These are phyloP conservation scores for Henicopernis longicauda DNA, from an alignment of 2,113 vertebrate genomes.

Conservation along the genomic window DNA sequence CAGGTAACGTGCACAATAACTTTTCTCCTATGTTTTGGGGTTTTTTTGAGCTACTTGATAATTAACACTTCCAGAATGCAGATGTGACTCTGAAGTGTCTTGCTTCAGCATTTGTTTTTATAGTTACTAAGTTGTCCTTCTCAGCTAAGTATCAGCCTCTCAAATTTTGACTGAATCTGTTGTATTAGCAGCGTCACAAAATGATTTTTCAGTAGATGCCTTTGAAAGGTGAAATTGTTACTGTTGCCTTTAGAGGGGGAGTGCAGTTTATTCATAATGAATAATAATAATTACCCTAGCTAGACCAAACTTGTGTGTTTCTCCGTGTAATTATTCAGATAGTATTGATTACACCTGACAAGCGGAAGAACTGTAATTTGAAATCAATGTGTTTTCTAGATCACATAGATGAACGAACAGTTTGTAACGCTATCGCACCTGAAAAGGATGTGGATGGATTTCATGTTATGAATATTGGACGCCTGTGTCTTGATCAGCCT, in stretches of 20 bases:
- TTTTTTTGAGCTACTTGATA: neutral
- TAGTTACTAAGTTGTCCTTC: rapidly evolving
- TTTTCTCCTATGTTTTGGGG: neutral
- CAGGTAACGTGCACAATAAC: no score
- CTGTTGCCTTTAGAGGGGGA: neutral
- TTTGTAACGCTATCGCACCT: constrained; percentile 86
- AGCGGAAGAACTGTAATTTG: neutral
- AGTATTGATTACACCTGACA: neutral
- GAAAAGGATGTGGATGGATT: constrained; percentile 95
- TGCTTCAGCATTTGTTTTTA: neutral
- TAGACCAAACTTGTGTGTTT: neutral
- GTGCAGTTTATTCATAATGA: neutral
- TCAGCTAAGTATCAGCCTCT: neutral
- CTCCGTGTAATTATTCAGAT: neutral
- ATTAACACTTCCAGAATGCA: neutral
- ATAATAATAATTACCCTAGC: neutral
- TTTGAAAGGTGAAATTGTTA: neutral
- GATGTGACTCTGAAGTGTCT: neutral
- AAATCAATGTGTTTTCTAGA: constrained; percentile 57
- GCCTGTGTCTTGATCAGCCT: constrained; percentile 87
- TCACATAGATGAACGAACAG: constrained; percentile 82
- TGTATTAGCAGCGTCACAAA: neutral
- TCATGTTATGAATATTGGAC: constrained; percentile 87
- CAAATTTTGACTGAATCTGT: neutral
- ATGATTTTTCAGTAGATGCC: neutral